These are phyloP conservation scores for Phrynocephalus versicolor DNA, from an alignment of 2,113 vertebrate species.

Conservation along the genomic window DNA sequence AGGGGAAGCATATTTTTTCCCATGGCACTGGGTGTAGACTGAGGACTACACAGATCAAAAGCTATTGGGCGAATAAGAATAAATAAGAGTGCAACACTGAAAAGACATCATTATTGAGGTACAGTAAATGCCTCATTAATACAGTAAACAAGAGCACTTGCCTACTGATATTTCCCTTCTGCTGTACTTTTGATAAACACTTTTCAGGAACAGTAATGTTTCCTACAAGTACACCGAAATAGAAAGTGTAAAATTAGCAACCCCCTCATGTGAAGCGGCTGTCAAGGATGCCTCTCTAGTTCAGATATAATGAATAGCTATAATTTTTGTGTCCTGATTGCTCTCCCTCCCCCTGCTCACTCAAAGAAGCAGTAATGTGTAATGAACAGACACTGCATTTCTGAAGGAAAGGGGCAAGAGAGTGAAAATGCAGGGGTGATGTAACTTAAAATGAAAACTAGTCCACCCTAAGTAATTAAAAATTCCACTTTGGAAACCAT, in stretches of 20 bases:
- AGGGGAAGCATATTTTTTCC: not conserved
- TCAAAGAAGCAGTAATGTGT: not conserved
- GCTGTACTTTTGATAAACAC: not conserved
- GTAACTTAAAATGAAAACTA: no score
- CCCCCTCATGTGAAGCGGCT: not conserved
- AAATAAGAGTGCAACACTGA: no score
- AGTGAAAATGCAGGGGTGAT: not conserved
- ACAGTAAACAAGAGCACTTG: not conserved
- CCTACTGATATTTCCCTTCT: slow-evolving; percentile 51
- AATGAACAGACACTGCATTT: not conserved
- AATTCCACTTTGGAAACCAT: no score
- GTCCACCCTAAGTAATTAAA: no score
- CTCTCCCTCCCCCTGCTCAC: no score
- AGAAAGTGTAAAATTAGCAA: not conserved
- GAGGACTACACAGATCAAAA: not conserved
- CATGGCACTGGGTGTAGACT: no score
- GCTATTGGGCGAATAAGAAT: slow-evolving; percentile 56
- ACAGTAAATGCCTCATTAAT: slow-evolving; percentile 10
- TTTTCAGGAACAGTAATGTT: not conserved
- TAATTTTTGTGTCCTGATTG: not conserved
- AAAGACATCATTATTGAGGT: no score
- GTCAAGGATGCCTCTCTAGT: not conserved
- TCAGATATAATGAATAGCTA: not conserved
- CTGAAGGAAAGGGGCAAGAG: not conserved
- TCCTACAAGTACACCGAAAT: not conserved